phyloP scores from a whole-genome alignment of 92 coral and sea anemone genomes.

The Porites divaricata region DNA sequence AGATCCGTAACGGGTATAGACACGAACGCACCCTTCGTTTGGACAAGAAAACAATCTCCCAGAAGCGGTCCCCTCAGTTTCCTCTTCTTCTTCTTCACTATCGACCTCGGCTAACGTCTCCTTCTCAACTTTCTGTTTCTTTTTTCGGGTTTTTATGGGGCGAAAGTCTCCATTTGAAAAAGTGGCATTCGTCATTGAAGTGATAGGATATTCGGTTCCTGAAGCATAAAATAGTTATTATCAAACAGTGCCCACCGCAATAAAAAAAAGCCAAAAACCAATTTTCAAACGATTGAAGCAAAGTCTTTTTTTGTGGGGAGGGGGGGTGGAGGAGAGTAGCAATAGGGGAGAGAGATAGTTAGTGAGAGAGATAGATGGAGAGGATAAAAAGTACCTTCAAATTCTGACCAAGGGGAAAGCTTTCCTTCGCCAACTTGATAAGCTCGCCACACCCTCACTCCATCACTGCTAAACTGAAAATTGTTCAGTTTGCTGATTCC shows the following conservation, averaged over 20 bases:
- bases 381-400: background rate
- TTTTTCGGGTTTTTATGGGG: slow-evolving; percentile 27
- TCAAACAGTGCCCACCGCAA: no score
- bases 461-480: slow-evolving; percentile 32
- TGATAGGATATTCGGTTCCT: background rate
- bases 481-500: slow-evolving; percentile 57
- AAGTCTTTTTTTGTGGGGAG: background rate
- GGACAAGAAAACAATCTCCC: slow-evolving; percentile 34
- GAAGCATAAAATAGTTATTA: background rate
- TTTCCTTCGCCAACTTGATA: slow-evolving; percentile 48
- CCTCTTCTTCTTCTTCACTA: background rate
- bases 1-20: slow-evolving; percentile 32
- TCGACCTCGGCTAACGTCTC: background rate
- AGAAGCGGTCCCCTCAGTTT: background rate
- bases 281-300: no score
- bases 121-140: background rate
- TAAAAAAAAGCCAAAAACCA: no score
- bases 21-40: slow-evolving; percentile 30
- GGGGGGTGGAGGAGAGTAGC: no score
- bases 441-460: slow-evolving; percentile 38
- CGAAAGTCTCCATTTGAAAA: slow-evolving; percentile 20
- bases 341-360: no score
- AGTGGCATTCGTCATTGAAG: background rate
- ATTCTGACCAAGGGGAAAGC: slow-evolving; percentile 19
- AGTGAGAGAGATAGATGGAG: background rate